Base-by-base conservation (phyloP, 2,797 vertebrate genomes). In the Lagocephalus sceleratus region DNA sequence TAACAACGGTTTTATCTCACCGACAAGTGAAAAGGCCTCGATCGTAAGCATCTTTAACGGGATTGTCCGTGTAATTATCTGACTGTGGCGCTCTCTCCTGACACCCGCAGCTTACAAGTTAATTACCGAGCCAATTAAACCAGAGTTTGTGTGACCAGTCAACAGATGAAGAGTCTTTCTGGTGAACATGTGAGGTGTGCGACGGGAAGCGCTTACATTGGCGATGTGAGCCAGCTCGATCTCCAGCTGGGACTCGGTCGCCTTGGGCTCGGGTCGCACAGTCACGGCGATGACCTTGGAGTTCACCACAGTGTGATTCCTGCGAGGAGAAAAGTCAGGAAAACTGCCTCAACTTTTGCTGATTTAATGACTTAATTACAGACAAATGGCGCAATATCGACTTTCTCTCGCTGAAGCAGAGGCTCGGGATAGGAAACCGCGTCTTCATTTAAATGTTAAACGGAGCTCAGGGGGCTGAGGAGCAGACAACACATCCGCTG, bases 241-340 rank as follows among this genome's bases (percentile, higher is more conserved):
- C 81, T 99, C 97, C 90, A 99, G 88, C 68, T 94, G 92, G 2
- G 94, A 91, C 77, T 98, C 94, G 0, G 90, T 90, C 43, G 91
- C 87, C 88, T 91, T 95, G 46, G 95, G 94, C 78, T 98, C 95
- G 0, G 96, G 97, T 71, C 94, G 91, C 84, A 99, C 95, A 25
- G 96, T 99, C 65, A 99, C 95, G 68, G 96, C 94, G 5, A 99
- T 98, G 78, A 99, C 94, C 92, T 98, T 98, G 57, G 96, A 99
- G 92, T 97, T 99, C 69, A 99, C 90, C 25, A 95, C 93, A 3
- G 97, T 98, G 85, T 95, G 93, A 88, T 99, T 99, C 92, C 97
- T 99, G 89, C 59, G 70, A 78, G 5, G 19, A 47, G 20, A 51
- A n/a, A 10, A 40, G 4, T 10, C 10, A 2, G 32, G 10, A 35